Evolutionary conservation across 2,888 invertebrate genomes (phyloP).

Genomic region (Conchocele bisecta): DNA sequence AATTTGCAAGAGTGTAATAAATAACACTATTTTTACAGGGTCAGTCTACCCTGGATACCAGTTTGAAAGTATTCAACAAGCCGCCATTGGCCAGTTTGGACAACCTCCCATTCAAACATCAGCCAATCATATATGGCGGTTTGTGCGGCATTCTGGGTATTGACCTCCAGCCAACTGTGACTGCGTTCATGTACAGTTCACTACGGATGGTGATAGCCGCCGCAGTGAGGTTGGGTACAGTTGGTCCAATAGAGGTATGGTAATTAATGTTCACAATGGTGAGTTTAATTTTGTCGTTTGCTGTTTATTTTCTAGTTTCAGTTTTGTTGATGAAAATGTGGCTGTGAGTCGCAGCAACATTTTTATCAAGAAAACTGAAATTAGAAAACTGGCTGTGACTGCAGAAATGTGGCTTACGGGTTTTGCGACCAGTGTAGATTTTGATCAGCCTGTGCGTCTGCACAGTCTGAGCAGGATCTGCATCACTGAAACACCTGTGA

Average conservation of each 20-base stretch:
- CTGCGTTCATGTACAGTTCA: conserved; percentile 61
- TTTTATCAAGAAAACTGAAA: too few species aligned
- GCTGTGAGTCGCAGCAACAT: too few species aligned
- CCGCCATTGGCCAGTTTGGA: conserved; percentile 28
- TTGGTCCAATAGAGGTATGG: conserved; percentile 71
- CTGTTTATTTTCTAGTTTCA: too few species aligned
- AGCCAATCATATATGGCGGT: conserved; percentile 66
- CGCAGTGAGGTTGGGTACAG: conserved; percentile 66
- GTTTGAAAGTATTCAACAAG: conserved; percentile 46
- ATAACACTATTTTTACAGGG: conserved; percentile 53
- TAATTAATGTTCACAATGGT: neutral
- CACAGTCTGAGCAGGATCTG: too few species aligned
- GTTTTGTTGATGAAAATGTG: too few species aligned
- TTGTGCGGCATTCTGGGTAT: conserved; percentile 63
- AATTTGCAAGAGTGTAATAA: too few species aligned
- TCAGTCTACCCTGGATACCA: conserved; percentile 58
- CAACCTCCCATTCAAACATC: conserved; percentile 64
- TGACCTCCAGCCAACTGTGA: conserved; percentile 45
- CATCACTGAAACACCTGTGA: too few species aligned
- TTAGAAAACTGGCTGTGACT: too few species aligned
- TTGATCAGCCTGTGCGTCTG: too few species aligned
- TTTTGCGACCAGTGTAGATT: too few species aligned
- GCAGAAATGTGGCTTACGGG: too few species aligned
- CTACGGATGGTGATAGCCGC: conserved; percentile 64
- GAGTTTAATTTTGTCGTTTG: too few species aligned